Evolutionary conservation across 2,888 invertebrate genomes (phyloP).

Genomic region (Agrilus cyanescens): DNA sequence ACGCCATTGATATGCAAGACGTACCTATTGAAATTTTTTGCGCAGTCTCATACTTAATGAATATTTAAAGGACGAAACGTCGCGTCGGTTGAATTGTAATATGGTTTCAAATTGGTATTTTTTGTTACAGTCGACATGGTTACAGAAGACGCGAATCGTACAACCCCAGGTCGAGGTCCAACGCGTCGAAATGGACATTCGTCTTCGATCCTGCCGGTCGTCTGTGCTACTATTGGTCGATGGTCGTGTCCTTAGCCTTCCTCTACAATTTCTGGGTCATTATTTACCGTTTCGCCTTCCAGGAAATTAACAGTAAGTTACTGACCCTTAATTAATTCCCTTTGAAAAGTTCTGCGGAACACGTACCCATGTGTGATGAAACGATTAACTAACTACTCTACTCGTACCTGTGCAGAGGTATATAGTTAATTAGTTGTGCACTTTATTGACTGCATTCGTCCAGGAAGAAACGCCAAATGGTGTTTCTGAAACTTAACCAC

Average conservation of each 20-base stretch:
- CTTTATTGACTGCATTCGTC: no score
- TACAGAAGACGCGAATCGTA: slow-evolving; percentile 50
- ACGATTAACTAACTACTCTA: neutral
- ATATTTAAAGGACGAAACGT: no score
- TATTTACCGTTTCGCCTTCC: slow-evolving; percentile 97
- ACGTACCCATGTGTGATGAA: neutral
- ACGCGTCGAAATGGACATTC: slow-evolving; percentile 77
- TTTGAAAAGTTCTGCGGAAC: neutral
- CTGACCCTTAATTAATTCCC: neutral
- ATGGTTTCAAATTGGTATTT: neutral
- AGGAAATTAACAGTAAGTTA: slow-evolving; percentile 81
- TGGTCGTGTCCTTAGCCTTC: slow-evolving; percentile 92
- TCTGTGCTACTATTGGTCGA: slow-evolving; percentile 93
- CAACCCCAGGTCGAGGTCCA: slow-evolving; percentile 51
- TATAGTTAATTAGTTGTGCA: no score
- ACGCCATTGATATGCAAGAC: no score
- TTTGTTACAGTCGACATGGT: slow-evolving; percentile 38
- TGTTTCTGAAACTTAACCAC: no score
- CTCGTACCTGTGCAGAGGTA: no score
- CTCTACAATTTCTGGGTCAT: slow-evolving; percentile 97
- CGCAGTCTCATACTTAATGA: no score
- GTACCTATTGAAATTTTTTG: no score
- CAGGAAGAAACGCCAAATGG: no score
- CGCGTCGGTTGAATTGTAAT: no score
- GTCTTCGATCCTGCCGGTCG: slow-evolving; percentile 98